These are phyloP conservation scores for Hartigia nigra DNA, from an alignment of 2,888 invertebrate genomes.

Conservation along the genomic window DNA sequence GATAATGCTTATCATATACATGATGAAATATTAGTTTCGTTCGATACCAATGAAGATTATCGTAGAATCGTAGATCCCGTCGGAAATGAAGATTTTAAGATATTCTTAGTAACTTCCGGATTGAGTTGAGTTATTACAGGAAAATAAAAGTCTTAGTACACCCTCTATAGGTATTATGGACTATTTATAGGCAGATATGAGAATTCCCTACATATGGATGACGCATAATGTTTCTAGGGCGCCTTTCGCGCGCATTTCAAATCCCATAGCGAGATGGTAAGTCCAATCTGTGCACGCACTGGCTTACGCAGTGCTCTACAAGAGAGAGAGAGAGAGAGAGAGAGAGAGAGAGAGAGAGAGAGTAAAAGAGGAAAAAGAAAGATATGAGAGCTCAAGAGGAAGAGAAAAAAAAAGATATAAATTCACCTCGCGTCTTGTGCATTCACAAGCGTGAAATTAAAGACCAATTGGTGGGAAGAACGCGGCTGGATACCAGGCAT, in stretches of 20 bases:
- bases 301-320: not conserved
- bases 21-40: not conserved
- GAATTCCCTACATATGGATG: constrained; percentile 3
- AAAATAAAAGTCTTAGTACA: not conserved
- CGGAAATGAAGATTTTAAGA: not conserved
- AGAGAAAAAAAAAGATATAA: constrained; percentile 31
- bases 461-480: constrained; percentile 29
- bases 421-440: constrained; percentile 39
- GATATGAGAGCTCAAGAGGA: not conserved
- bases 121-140: not conserved
- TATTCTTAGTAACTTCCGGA: not conserved
- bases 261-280: not conserved
- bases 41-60: not conserved
- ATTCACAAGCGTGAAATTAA: constrained; percentile 56
- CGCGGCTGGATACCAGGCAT: constrained; percentile 16
- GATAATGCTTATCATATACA: not conserved
- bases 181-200: not conserved
- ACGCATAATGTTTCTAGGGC: constrained; percentile 12
- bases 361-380: not conserved
- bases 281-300: constrained; percentile 7
- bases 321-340: not conserved
- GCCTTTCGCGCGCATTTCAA: not conserved
- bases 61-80: not conserved
- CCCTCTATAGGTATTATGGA: not conserved
- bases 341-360: not conserved